Evolutionary conservation across 2,888 invertebrate species (phyloP), one percentile per base, ranked within the genome.

Genomic region (Limenitis camilla): DNA sequence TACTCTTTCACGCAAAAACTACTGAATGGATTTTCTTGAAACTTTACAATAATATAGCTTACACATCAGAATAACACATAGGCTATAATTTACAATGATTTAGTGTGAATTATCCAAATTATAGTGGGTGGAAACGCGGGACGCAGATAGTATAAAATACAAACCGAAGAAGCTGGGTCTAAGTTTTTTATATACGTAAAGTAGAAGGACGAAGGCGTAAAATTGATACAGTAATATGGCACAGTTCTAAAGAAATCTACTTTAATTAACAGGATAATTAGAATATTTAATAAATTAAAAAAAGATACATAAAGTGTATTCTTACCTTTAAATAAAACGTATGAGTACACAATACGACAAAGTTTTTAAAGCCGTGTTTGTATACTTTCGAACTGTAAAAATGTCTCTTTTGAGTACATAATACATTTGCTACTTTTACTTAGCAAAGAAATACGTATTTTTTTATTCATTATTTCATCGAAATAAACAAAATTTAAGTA

Each of bases 341-440:
- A 6, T 19, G 30, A 45, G 45, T 19, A 45, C 19, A 36, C 28
- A 30, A 44, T 33, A 32, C 52, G n/a, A 28, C 30, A 49, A 53
- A 56, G 40, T 49, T 53, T 40, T 49, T 32, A 43, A 45, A 38
- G 32, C 32, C 28, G 28, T 32, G 39, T 49, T 43, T 38, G 42
- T 49, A 31, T 8, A 42, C 28, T 43, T 35, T 28, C 11, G 35
- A 28, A 43, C 30, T 41, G 10, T 11, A 41, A 10, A 36, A 40
- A 31, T 32, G 33, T 32, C 11, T 36, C 29, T 36, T 45, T 10
- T 45, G 29, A 36, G 28, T 8, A 10, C 11, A 36, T 9, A 36
- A 5, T 9, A 32, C 4, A 30, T 6, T 45, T 30, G 28, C n/a
- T 38, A 2, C 11, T 45, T 33, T 36, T n/a, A 6, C 10, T 36